Evolutionary conservation across 2,888 invertebrate species (phyloP).

Genomic region (Mesorhabditis spiculigera): DNA sequence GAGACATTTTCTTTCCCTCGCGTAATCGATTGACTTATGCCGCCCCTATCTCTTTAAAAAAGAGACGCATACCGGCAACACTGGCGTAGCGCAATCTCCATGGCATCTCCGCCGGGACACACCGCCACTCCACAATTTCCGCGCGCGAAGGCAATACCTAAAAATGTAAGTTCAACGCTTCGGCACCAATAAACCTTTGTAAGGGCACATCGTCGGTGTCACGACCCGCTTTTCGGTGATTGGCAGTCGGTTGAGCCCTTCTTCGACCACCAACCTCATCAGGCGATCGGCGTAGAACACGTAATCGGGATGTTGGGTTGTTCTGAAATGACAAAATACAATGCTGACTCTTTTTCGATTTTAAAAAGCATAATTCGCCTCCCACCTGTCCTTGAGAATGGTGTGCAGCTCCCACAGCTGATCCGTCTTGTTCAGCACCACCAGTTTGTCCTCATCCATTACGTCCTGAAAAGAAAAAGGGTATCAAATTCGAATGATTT

Average conservation of each 20-base stretch:
- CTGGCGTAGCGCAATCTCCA: slow-evolving; percentile 79
- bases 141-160: slow-evolving; percentile 85
- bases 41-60: too few species aligned
- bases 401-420: slow-evolving; percentile 50
- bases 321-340: slow-evolving; percentile 67
- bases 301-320: slow-evolving; percentile 87
- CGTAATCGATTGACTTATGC: too few species aligned
- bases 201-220: slow-evolving; percentile 74
- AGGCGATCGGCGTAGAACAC: slow-evolving; percentile 96
- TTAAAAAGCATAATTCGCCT: not conserved
- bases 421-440: slow-evolving; percentile 39
- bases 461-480: too few species aligned
- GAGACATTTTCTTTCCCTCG: too few species aligned
- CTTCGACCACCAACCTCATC: slow-evolving; percentile 93
- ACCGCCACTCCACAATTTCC: slow-evolving; percentile 98
- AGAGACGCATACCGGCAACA: slow-evolving; percentile 75
- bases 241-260: slow-evolving; percentile 91
- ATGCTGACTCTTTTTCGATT: slow-evolving; percentile 20
- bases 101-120: slow-evolving; percentile 80
- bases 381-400: slow-evolving; percentile 48
- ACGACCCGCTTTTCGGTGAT: slow-evolving; percentile 84
- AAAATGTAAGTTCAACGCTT: not conserved
- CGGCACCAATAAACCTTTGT: slow-evolving; percentile 25
- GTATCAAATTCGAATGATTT: too few species aligned
- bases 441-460: slow-evolving; percentile 10